phyloP scores from a whole-genome alignment of 2,797 vertebrate genomes.

The Myripristis murdjan region DNA sequence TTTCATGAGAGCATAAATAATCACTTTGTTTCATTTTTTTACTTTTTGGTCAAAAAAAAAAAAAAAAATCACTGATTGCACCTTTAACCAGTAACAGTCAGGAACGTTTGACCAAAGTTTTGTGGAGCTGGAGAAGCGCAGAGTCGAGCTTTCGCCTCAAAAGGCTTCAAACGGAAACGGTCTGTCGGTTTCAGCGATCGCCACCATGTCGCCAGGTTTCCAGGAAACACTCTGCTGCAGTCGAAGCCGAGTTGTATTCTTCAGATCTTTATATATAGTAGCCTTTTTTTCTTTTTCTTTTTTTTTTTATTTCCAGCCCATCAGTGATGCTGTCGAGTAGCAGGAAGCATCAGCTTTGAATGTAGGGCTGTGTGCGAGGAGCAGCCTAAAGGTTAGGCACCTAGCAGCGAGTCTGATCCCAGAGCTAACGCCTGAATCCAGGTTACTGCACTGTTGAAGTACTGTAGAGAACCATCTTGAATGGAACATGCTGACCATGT shows the following conservation, averaged over 20 bases:
- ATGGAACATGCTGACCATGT: conserved; percentile 44
- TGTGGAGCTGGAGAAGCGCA: not conserved
- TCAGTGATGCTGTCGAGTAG: conserved; percentile 43
- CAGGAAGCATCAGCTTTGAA: conserved; percentile 72
- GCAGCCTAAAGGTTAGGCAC: conserved; percentile 24
- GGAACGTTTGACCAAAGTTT: conserved; percentile 11
- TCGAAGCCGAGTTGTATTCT: conserved; percentile 39
- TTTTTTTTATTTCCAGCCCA: conserved; percentile 31
- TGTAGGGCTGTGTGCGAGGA: conserved; percentile 55
- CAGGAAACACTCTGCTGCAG: conserved; percentile 39
- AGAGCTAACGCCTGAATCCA: conserved; percentile 37
- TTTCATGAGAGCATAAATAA: too few species aligned
- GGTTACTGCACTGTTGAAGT: conserved; percentile 81
- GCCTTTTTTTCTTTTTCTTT: too few species aligned
- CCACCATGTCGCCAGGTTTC: conserved; percentile 29
- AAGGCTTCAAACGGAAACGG: conserved; percentile 1
- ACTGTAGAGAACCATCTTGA: conserved; percentile 66
- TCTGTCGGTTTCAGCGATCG: conserved; percentile 32
- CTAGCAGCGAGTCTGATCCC: conserved; percentile 20
- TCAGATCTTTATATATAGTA: conserved; percentile 28
- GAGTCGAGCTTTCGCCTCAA: conserved; percentile 43
- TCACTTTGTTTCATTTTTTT: too few species aligned
- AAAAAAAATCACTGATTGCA: too few species aligned
- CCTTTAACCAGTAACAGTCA: not conserved
- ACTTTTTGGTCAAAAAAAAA: too few species aligned